Evolutionary conservation across 37 sponge, comb jelly and placozoan species (phyloP), one percentile per base, ranked within the genome.

Genomic region (Cladorhizidae sp.): DNA sequence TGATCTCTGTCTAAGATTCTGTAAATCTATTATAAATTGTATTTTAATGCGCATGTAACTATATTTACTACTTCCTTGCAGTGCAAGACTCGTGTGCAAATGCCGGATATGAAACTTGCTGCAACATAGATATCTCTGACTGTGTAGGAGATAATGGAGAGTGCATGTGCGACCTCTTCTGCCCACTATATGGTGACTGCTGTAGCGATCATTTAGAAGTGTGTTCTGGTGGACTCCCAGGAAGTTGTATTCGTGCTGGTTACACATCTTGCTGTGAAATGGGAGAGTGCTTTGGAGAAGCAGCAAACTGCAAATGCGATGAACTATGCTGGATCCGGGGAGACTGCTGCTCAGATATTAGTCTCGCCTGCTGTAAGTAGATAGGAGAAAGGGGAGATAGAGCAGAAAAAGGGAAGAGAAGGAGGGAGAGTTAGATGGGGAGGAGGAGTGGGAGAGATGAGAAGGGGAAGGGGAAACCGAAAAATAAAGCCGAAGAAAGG

Each of bases 271-370:
- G 85, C 72, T 85, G 85, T 65, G 17, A 22, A 0, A 35, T 9
- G 1, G 83, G 83, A 5, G 63, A 52, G 29, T 74, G 67, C 32
- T 45, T 56, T 38, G 83, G 83, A 8, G 15, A 8, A 14, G 67
- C 39, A 22, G 40, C 67, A 40, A 51, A 39, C 52, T 83, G 83
- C 52, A 67, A 58, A 0, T 83, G 83, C 67, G 74, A 73, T 51
- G 57, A 22, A 2, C 28, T 0, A 33, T 83, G 83, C 57, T 18
- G 56, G 20, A 52, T n/a, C 22, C 62, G 39, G 12, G 76, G 76
- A 7, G 71, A 72, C 15, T 83, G 83, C 31, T 83, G 83, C 62
- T 12, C 31, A 35, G 83, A 83, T 73, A 64, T 83, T 78, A 29
- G 28, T 52, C 28, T 1, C 22, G 54, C 56, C 11, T 55, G 74